A percentile compares a stretch with the other conserved stretches of the same genome.
Evolutionary conservation across 2,888 invertebrate genomes (phyloP).

Genomic region (Amiota mariae): DNA sequence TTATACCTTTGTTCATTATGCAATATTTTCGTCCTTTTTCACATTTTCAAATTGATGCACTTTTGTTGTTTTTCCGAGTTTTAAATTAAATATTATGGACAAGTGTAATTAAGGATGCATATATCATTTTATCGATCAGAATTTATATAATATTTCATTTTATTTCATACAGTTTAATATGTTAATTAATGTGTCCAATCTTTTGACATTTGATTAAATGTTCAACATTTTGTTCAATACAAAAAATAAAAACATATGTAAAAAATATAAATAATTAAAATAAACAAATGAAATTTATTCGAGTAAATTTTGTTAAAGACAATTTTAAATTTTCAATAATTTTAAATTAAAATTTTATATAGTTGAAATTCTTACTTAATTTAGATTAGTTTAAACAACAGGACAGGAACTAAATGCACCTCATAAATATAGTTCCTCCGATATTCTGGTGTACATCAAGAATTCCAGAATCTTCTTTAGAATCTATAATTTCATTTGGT

Average conservation of each 20-base stretch:
- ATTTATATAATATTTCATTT: conserved; percentile 15
- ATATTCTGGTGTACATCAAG: too few species aligned
- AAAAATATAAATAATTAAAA: not conserved
- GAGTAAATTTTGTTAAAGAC: too few species aligned
- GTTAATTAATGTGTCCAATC: conserved; percentile 49
- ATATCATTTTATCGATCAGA: conserved; percentile 42
- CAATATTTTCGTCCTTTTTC: not conserved
- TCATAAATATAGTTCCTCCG: too few species aligned
- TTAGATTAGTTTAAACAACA: too few species aligned
- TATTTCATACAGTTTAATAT: conserved; percentile 12
- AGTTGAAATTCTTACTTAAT: too few species aligned
- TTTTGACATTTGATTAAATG: conserved; percentile 29
- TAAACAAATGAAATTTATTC: not conserved
- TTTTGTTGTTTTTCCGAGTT: conserved; percentile 51
- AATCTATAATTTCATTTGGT: too few species aligned
- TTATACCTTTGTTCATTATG: conserved; percentile 34
- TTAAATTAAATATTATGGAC: conserved; percentile 45
- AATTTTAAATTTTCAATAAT: too few species aligned
- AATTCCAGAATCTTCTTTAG: too few species aligned
- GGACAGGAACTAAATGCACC: too few species aligned
- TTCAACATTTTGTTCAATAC: not conserved
- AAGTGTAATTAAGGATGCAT: conserved; percentile 51
- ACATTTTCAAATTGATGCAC: conserved; percentile 3
- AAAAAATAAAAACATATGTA: too few species aligned
- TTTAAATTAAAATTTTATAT: too few species aligned